These are phyloP conservation scores for Pseudotriccus pelzelni DNA, from an alignment of 2,797 vertebrate genomes.

Conservation along the genomic window DNA sequence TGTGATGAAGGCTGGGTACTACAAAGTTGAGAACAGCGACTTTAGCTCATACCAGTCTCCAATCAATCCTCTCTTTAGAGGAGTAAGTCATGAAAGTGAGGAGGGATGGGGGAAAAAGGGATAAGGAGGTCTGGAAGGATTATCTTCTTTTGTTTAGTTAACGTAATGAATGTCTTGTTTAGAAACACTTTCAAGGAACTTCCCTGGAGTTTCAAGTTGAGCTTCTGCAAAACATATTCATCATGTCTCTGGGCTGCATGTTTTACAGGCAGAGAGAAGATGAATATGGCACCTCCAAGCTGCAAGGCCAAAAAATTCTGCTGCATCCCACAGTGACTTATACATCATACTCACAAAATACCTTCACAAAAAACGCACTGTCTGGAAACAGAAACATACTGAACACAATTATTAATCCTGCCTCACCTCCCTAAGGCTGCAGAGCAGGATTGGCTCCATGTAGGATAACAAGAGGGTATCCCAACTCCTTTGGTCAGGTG, in stretches of 20 bases:
- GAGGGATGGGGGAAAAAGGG: not conserved
- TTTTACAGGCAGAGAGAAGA: not conserved
- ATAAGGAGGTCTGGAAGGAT: not conserved
- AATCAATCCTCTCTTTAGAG: not conserved
- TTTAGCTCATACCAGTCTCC: not conserved
- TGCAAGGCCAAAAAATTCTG: slow-evolving; percentile 29
- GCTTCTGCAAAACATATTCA: not conserved
- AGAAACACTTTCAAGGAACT: slow-evolving; percentile 7
- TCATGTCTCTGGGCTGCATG: not conserved
- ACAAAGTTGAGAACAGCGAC: not conserved
- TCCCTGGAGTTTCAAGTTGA: not conserved
- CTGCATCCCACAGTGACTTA: slow-evolving; percentile 4
- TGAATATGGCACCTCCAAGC: not conserved
- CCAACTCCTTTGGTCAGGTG: not conserved
- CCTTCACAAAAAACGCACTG: not conserved
- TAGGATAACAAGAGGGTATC: not conserved
- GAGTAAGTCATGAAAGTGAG: not conserved
- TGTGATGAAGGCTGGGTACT: not conserved
- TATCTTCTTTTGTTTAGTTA: not conserved
- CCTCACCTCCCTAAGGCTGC: not conserved
- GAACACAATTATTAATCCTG: slow-evolving; percentile 1
- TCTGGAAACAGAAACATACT: not conserved
- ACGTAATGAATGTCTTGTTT: not conserved
- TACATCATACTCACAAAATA: slow-evolving; percentile 14
- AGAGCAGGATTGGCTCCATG: not conserved